Conservation (phyloP, 2,113 vertebrate genomes). For the Anguilla rostrata region DNA sequence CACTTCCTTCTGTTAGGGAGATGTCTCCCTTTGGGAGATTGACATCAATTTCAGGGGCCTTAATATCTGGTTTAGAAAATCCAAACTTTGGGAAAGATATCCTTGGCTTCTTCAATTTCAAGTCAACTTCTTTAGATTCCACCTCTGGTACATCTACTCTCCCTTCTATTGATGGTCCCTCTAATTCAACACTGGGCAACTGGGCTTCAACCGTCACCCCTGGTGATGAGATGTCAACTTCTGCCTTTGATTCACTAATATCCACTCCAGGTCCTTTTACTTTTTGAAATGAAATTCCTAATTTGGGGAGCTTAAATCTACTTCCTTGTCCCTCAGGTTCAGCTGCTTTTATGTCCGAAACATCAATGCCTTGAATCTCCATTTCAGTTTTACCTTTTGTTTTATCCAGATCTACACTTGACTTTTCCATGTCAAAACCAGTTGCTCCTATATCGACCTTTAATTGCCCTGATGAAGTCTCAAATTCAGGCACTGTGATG, state of each 20-base stretch:
- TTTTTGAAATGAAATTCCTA: conserved; percentile 47
- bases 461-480: neutral
- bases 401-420: neutral
- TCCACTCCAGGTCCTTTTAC: conserved; percentile 44
- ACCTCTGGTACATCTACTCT: neutral
- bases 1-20: conserved; percentile 34
- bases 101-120: conserved; percentile 51
- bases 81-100: conserved; percentile 58
- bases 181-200: conserved; percentile 35
- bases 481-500: conserved; percentile 20
- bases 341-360: neutral
- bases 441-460: neutral
- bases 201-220: conserved; percentile 29
- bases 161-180: neutral
- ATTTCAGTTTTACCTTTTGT: neutral
- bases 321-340: neutral
- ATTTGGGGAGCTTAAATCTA: conserved; percentile 51
- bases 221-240: conserved; percentile 35
- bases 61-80: conserved; percentile 54
- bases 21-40: conserved; percentile 30
- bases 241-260: conserved; percentile 36
- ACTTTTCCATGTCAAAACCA: neutral
- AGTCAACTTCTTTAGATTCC: conserved; percentile 7
- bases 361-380: neutral
- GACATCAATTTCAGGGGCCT: conserved; percentile 34